phyloP scores from a whole-genome alignment of 2,797 vertebrate species.

The Thamnophis elegans region DNA sequence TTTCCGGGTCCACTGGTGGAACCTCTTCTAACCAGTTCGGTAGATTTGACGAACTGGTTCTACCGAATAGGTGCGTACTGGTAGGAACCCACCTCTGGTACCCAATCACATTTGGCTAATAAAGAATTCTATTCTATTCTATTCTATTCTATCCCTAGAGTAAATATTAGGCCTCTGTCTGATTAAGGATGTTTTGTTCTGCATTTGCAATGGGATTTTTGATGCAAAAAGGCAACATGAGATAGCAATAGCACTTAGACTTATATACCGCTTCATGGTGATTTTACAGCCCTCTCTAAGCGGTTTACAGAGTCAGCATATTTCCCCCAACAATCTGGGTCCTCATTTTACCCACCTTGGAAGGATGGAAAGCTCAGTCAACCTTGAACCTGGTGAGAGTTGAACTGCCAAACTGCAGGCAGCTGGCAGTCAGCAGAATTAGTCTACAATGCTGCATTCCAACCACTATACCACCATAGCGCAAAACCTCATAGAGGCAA shows the following conservation, averaged over 20 bases:
- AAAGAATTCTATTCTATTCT: too few relatives aligned
- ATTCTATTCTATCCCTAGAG: not conserved
- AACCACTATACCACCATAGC: not conserved
- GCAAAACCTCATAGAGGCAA: not conserved
- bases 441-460: not conserved
- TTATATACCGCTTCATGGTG: too few relatives aligned
- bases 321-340: not conserved
- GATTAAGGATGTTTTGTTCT: not conserved
- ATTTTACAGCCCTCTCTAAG: too few relatives aligned
- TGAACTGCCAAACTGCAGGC: not conserved
- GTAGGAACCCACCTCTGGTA: too few relatives aligned
- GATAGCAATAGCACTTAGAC: not conserved
- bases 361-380: not conserved
- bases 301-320: not conserved
- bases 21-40: too few relatives aligned
- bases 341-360: not conserved
- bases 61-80: too few relatives aligned
- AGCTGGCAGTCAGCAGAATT: not conserved
- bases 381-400: not conserved
- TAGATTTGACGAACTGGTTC: too few relatives aligned
- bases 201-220: not conserved
- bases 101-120: too few relatives aligned
- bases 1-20: too few relatives aligned
- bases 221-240: not conserved
- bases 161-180: not conserved